Conservation (phyloP, 2,797 vertebrate genomes). For the Etheostoma perlongum region DNA sequence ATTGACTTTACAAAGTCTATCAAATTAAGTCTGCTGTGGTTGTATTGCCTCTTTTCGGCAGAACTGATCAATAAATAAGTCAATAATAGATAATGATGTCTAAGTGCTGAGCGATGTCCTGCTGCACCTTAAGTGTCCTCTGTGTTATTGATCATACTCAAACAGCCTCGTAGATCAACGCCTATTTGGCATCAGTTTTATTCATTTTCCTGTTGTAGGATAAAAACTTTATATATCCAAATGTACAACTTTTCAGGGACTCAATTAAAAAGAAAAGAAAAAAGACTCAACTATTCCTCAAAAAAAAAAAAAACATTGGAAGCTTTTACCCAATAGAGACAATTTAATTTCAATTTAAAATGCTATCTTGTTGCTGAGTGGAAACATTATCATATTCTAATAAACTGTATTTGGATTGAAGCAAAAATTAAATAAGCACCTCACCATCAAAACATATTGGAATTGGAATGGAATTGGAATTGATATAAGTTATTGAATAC, state of each 20-base stretch:
- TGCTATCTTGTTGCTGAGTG: neutral
- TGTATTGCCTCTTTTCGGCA: constrained; percentile 52
- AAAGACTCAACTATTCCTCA: neutral
- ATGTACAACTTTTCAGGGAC: constrained; percentile 1
- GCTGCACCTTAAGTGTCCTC: constrained; percentile 49
- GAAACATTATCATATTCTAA: neutral
- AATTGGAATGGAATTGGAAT: too few relatives aligned
- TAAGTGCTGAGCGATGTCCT: constrained; percentile 67
- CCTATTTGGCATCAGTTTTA: constrained; percentile 17
- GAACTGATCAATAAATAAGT: constrained; percentile 56
- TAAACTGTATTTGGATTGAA: neutral
- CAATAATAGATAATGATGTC: constrained; percentile 72
- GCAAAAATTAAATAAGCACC: neutral
- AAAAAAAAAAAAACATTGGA: neutral
- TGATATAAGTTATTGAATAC: neutral
- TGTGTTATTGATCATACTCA: constrained; percentile 62
- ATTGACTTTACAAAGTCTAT: constrained; percentile 58
- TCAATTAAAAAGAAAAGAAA: neutral
- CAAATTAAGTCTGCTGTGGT: constrained; percentile 51
- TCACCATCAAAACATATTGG: neutral
- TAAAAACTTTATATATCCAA: neutral
- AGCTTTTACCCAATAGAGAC: neutral
- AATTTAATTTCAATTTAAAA: neutral
- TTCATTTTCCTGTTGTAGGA: neutral
- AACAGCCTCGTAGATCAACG: constrained; percentile 42